Conservation (phyloP, 2,888 invertebrate species). For the Amblyjoppa fuscipennis region DNA sequence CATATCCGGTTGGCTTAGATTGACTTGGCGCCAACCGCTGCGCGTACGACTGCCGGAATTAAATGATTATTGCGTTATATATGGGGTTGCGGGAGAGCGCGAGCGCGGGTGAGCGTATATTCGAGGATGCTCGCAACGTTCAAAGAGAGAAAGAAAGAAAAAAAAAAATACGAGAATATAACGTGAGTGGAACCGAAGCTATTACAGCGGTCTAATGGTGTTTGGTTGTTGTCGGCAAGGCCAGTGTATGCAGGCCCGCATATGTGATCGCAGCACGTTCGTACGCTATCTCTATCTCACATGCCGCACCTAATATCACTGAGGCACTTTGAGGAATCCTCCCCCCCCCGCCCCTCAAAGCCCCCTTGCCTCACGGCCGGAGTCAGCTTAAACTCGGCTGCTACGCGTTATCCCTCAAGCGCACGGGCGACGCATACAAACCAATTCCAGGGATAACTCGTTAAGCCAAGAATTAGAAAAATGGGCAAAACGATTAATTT, state of each 20-base stretch:
- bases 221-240: conserved; percentile 54
- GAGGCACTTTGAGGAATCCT: conserved; percentile 13
- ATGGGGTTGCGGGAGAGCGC: conserved; percentile 70
- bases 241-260: conserved; percentile 43
- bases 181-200: conserved; percentile 34
- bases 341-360: not conserved
- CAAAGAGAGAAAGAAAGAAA: conserved; percentile 3
- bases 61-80: conserved; percentile 84
- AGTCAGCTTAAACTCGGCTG: conserved; percentile 8
- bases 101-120: conserved; percentile 56
- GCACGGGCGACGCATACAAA: conserved; percentile 74
- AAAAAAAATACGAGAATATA: conserved; percentile 17
- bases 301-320: conserved; percentile 52
- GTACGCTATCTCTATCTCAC: not conserved
- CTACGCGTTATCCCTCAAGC: not conserved
- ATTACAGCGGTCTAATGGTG: conserved; percentile 43
- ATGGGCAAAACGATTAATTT: conserved; percentile 81
- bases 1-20: conserved; percentile 85
- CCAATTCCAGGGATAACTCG: conserved; percentile 74
- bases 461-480: conserved; percentile 78
- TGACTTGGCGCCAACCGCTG: conserved; percentile 85
- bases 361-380: conserved; percentile 7
- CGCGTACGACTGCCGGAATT: conserved; percentile 84
- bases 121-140: conserved; percentile 66
- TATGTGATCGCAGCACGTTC: conserved; percentile 36